A percentile compares a stretch with the other conserved stretches of the same genome.
Conservation (phyloP, 2,113 vertebrate species). For the Limnothrissa miodon region DNA sequence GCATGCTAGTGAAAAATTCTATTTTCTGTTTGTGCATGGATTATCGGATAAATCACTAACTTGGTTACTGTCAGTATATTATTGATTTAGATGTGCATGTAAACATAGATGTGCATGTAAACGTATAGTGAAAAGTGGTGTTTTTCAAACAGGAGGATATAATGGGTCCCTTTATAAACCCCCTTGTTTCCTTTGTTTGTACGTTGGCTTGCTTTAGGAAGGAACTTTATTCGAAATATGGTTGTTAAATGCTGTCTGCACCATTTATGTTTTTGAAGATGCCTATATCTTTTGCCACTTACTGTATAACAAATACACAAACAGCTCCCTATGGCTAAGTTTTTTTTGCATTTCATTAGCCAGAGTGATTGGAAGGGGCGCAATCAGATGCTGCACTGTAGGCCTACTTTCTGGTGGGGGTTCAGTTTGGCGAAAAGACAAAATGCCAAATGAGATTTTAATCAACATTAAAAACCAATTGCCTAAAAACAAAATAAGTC, state of each 20-base stretch:
- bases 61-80: too few species aligned
- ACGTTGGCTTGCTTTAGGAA: neutral
- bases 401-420: slow-evolving; percentile 15
- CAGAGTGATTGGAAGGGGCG: neutral
- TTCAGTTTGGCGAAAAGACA: slow-evolving; percentile 36
- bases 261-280: neutral
- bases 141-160: too few species aligned
- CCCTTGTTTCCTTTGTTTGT: too few species aligned
- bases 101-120: too few species aligned
- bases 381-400: neutral
- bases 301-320: neutral
- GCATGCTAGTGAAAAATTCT: too few species aligned
- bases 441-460: slow-evolving; percentile 44
- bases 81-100: too few species aligned
- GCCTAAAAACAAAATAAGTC: slow-evolving; percentile 53
- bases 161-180: too few species aligned
- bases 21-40: too few species aligned
- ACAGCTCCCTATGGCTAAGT: neutral
- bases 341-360: neutral
- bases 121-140: too few species aligned
- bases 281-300: neutral
- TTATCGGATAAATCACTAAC: too few species aligned
- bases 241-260: neutral
- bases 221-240: neutral
- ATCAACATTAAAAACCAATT: slow-evolving; percentile 43